A percentile compares a stretch with the other conserved stretches of the same genome.
These are phyloP conservation scores for Drosophila helvetica DNA, from an alignment of 2,888 invertebrate species.

Conservation along the genomic window DNA sequence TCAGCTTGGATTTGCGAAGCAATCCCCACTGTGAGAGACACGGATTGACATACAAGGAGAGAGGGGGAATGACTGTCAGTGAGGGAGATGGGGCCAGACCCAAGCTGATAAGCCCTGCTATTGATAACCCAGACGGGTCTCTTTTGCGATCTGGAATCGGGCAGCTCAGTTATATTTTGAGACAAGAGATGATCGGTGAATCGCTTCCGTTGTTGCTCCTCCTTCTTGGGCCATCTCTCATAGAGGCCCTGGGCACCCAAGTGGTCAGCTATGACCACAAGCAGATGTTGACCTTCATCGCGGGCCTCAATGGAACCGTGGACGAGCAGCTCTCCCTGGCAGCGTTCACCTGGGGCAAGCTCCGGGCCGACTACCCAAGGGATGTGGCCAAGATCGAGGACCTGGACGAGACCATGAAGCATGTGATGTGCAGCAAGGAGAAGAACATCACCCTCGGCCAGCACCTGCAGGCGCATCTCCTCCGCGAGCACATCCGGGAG, in stretches of 20 bases:
- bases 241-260: constrained; percentile 31
- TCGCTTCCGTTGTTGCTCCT: constrained; percentile 4
- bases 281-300: constrained; percentile 34
- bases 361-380: constrained; percentile 34
- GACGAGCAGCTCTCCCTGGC: constrained; percentile 34
- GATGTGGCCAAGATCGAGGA: constrained; percentile 38
- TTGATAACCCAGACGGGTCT: constrained; percentile 9
- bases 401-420: constrained; percentile 24
- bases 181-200: constrained; percentile 19
- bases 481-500: constrained; percentile 37
- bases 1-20: constrained; percentile 31
- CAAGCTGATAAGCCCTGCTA: constrained; percentile 21
- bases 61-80: neutral
- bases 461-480: constrained; percentile 30
- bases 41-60: neutral
- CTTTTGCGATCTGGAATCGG: neutral
- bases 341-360: constrained; percentile 40
- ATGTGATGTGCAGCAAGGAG: constrained; percentile 23
- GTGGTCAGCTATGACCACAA: constrained; percentile 39
- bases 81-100: neutral
- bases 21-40: neutral
- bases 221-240: neutral
- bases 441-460: constrained; percentile 25
- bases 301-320: constrained; percentile 18
- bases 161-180: constrained; percentile 23